Conservation (phyloP, 2,888 invertebrate genomes). For the Pedicia rivosa region DNA sequence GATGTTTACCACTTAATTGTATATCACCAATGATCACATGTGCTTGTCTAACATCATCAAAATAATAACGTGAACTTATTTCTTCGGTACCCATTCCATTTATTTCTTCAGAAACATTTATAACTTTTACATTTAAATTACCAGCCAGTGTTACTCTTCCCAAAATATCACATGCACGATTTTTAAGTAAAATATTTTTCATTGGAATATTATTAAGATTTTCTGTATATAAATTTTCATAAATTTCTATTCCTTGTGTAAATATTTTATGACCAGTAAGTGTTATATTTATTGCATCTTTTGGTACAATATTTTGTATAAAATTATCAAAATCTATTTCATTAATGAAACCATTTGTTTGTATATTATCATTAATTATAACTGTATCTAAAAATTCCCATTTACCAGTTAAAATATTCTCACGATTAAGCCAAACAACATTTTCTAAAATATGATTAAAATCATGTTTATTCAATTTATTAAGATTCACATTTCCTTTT, state of each 20-base stretch:
- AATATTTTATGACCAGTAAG: slow-evolving; percentile 18
- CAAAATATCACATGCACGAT: slow-evolving; percentile 13
- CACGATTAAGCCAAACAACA: slow-evolving; percentile 27
- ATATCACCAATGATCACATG: slow-evolving; percentile 20
- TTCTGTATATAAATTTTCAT: slow-evolving; percentile 20
- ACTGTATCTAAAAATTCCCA: slow-evolving; percentile 21
- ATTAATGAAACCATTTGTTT: slow-evolving; percentile 24
- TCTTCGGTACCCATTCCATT: slow-evolving; percentile 12
- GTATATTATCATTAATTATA: slow-evolving; percentile 16
- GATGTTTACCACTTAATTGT: slow-evolving; percentile 12
- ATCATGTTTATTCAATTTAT: slow-evolving; percentile 17
- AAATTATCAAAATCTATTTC: slow-evolving; percentile 25
- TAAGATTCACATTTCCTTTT: slow-evolving; percentile 24
- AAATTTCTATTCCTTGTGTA: slow-evolving; percentile 23
- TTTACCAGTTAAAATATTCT: slow-evolving; percentile 22
- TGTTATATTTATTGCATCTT: not conserved
- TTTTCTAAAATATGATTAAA: slow-evolving; percentile 23
- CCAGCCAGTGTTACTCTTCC: slow-evolving; percentile 14
- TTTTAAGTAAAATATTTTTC: slow-evolving; percentile 26
- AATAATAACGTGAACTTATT: too few species aligned
- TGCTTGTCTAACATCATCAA: slow-evolving; percentile 13
- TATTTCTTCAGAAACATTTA: slow-evolving; percentile 11
- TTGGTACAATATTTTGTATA: slow-evolving; percentile 10
- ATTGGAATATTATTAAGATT: slow-evolving; percentile 28
- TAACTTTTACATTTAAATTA: slow-evolving; percentile 18